Base-by-base conservation (phyloP, 2,113 vertebrate genomes). In the human region DNA sequence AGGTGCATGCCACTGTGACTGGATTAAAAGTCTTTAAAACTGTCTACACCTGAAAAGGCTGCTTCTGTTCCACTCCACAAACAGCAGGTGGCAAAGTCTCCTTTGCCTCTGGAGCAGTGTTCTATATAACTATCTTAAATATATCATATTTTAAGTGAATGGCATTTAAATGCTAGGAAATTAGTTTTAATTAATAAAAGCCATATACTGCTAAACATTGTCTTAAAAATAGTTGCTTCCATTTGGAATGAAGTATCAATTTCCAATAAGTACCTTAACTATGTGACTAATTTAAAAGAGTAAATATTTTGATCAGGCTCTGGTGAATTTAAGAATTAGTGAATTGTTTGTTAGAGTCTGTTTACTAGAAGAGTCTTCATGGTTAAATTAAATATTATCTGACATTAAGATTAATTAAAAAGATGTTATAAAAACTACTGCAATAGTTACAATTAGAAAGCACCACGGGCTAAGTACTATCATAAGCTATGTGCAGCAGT, bases 321-420 rank as follows among this genome's bases (percentile, higher is more conserved):
- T 80, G 32, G 66, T 96, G 20, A 88, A 93, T 88, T 81, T 86
- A 94, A 96, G 79, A 89, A 94, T 70, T 43, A 96, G 25, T 96
- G 72, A 95, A 75, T 52, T 52, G 20, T 68, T 94, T 38, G 91
- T 70, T 87, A 83, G n/a, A 64, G 85, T 89, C 95, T 85, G 85
- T 86, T 96, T 81, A 64, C 59, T 59, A 35, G 79, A 64, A 80
- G 70, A 86, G 32, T 80, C 10, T 87, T 72, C 40, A 50, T 10
- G 55, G 59, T 85, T 90, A 75, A 93, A 81, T 86, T 73, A 89
- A 94, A 38, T 61, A 72, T 89, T 90, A 90, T 66, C 27, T 89
- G 94, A 80, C 35, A 93, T 80, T 48, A 75, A 92, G 27, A 76
- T 83, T 70, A 93, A 72, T 57, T 50, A 83, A 91, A 80, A 89